Percentiles rank a stretch among this genome's conserved stretches.
Conservation (phyloP, 2,797 vertebrate genomes). For the Chloroceryle inda region DNA sequence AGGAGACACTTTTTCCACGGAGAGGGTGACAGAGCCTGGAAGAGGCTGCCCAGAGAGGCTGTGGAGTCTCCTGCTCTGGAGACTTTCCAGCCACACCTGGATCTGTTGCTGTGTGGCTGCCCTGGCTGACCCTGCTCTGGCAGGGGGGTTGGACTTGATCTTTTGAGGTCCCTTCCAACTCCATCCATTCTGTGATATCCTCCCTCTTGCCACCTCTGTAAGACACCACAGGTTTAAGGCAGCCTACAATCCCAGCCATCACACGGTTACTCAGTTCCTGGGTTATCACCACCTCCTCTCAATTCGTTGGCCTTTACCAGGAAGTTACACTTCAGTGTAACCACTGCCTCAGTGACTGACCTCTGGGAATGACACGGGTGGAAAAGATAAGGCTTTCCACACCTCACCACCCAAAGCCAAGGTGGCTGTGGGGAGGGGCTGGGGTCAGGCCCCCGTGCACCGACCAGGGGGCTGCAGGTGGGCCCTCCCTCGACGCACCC, state of each 20-base stretch:
- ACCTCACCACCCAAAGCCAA: fast-evolving
- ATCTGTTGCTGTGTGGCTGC: too few species aligned
- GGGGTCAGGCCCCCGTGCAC: neutral
- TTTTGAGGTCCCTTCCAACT: too few species aligned
- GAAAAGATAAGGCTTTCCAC: neutral
- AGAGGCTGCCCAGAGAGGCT: too few species aligned
- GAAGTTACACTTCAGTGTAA: neutral
- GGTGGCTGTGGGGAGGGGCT: fast-evolving
- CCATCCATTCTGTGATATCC: too few species aligned
- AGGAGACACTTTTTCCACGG: too few species aligned
- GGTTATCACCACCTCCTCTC: fast-evolving
- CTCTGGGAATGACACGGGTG: neutral
- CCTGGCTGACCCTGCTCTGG: too few species aligned
- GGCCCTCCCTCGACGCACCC: too few species aligned
- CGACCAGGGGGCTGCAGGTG: slow-evolving; percentile 33
- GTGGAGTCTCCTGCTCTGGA: too few species aligned
- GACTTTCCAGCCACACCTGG: too few species aligned
- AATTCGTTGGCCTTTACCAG: neutral
- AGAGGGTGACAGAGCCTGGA: too few species aligned
- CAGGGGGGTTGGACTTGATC: too few species aligned
- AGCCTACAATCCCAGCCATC: neutral
- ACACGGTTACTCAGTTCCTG: fast-evolving
- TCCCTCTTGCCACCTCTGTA: fast-evolving
- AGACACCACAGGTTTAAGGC: neutral
- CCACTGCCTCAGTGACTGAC: neutral